Evolutionary conservation across 2,797 vertebrate species (phyloP).

Genomic region (Selene dorsalis): DNA sequence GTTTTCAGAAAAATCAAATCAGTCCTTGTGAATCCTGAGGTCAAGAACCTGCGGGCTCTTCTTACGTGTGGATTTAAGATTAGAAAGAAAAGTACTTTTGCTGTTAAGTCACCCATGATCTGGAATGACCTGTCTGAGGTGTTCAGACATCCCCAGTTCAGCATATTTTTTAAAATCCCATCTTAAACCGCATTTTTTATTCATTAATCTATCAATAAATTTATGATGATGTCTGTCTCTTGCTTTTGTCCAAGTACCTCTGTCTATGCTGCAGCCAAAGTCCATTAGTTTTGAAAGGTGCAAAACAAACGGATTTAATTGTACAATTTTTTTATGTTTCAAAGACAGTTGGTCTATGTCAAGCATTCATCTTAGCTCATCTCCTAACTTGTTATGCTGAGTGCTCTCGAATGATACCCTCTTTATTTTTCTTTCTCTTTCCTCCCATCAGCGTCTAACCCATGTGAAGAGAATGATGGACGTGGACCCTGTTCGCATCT

Average conservation of each 20-base stretch:
- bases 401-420: constrained; percentile 13
- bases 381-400: constrained; percentile 1
- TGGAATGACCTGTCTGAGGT: neutral
- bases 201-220: neutral
- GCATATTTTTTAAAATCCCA: neutral
- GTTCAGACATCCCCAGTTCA: neutral
- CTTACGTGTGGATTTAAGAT: too few relatives aligned
- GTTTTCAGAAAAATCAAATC: neutral
- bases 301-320: neutral
- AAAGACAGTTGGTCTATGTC: constrained; percentile 7
- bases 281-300: neutral
- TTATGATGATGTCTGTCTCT: too few relatives aligned
- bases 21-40: constrained; percentile 5
- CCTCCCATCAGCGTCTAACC: constrained; percentile 88
- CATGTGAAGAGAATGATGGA: constrained; percentile 91
- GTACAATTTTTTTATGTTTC: neutral
- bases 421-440: neutral
- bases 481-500: constrained; percentile 96
- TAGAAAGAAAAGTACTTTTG: too few relatives aligned
- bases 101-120: neutral
- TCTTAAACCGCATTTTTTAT: neutral
- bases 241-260: neutral
- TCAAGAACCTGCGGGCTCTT: constrained; percentile 10
- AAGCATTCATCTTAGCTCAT: constrained; percentile 7
- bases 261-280: too few relatives aligned